Evolutionary conservation across 2,888 invertebrate genomes (phyloP).

Genomic region (Chesias legatella): DNA sequence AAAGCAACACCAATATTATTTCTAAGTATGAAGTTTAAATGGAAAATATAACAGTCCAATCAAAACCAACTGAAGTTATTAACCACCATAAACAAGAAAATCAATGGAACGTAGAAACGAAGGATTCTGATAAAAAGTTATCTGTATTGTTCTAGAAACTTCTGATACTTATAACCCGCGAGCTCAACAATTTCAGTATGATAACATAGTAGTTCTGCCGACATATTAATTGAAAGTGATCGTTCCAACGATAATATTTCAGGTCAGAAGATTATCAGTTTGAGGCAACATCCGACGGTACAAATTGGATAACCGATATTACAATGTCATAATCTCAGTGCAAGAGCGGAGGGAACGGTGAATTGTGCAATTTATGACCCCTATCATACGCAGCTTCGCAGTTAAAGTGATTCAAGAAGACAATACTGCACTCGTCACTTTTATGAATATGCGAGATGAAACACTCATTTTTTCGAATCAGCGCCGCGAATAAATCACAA

Average conservation of each 20-base stretch:
- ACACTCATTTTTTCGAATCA: slow-evolving; percentile 49
- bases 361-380: slow-evolving; percentile 43
- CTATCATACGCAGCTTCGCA: slow-evolving; percentile 31
- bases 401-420: too few species aligned
- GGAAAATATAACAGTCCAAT: too few species aligned
- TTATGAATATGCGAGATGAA: slow-evolving; percentile 70
- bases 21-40: too few species aligned
- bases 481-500: slow-evolving; percentile 47
- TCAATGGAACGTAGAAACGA: too few species aligned
- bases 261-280: slow-evolving; percentile 25
- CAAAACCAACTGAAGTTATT: too few species aligned
- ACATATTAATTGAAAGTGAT: slow-evolving; percentile 15
- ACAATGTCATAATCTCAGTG: slow-evolving; percentile 32
- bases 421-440: slow-evolving; percentile 38
- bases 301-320: slow-evolving; percentile 33
- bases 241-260: slow-evolving; percentile 15
- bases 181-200: slow-evolving; percentile 2
- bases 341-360: slow-evolving; percentile 24
- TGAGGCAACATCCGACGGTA: slow-evolving; percentile 27
- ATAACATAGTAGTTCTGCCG: not conserved
- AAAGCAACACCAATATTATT: too few species aligned
- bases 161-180: not conserved
- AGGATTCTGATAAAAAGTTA: too few species aligned
- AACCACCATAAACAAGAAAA: too few species aligned
- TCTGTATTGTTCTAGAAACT: not conserved